Evolutionary conservation across 2,113 vertebrate genomes (phyloP).

Genomic region (Zeus faber): DNA sequence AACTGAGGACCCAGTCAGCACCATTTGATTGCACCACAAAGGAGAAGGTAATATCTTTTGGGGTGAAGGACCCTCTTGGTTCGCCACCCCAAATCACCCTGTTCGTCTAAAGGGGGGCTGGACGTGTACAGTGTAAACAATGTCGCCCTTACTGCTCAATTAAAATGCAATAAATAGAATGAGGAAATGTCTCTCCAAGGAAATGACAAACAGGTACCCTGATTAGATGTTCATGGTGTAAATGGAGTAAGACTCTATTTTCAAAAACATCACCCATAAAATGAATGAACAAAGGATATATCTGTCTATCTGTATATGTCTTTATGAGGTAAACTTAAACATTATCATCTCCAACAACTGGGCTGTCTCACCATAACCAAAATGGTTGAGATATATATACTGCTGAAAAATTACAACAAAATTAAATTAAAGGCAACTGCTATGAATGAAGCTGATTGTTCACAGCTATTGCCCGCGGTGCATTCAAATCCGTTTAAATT

Average conservation of each 20-base stretch:
- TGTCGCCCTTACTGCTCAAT: constrained; percentile 54
- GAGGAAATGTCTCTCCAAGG: constrained; percentile 5
- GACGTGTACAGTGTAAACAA: constrained; percentile 30
- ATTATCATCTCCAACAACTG: too few relatives aligned
- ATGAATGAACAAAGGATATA: too few relatives aligned
- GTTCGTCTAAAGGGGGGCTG: too few relatives aligned
- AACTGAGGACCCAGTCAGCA: constrained; percentile 71
- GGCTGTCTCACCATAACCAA: too few relatives aligned
- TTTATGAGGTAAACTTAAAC: too few relatives aligned
- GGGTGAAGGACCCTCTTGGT: constrained; percentile 58
- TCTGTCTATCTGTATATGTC: too few relatives aligned
- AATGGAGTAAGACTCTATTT: too few relatives aligned
- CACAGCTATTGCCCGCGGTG: constrained; percentile 11
- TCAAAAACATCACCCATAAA: too few relatives aligned
- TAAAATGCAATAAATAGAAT: constrained; percentile 38
- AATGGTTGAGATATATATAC: too few relatives aligned
- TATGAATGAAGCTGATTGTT: constrained; percentile 22
- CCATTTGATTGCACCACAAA: constrained; percentile 75
- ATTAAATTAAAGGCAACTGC: neutral
- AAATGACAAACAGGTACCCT: constrained; percentile 3
- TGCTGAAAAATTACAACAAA: too few relatives aligned
- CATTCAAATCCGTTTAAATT: constrained; percentile 18
- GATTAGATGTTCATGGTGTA: too few relatives aligned
- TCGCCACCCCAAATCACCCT: constrained; percentile 47
- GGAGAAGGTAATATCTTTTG: constrained; percentile 71